phyloP scores from a whole-genome alignment of 1,140 invertebrate species.

The Bicyclus anynana region DNA sequence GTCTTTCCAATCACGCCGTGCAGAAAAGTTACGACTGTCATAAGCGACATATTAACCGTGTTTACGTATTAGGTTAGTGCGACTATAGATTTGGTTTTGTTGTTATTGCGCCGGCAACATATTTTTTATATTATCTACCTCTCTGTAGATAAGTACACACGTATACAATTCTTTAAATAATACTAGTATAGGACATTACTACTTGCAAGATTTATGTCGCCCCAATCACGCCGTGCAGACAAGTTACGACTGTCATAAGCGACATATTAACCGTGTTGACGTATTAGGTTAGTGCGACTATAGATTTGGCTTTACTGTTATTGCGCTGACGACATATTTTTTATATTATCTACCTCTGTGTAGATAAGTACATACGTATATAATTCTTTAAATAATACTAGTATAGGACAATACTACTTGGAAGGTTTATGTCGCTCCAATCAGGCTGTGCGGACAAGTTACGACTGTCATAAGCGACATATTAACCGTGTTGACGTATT shows the following conservation, averaged over 20 bases:
- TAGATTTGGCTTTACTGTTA: not conserved
- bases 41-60: slow-evolving; percentile 7
- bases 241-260: slow-evolving; percentile 11
- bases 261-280: slow-evolving; percentile 8
- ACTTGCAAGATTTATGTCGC: slow-evolving; percentile 7
- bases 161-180: too few relatives aligned
- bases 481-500: slow-evolving; percentile 8
- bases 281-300: not conserved
- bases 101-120: not conserved
- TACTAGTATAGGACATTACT: too few relatives aligned
- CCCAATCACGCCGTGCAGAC: slow-evolving; percentile 3
- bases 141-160: too few relatives aligned
- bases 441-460: too few relatives aligned
- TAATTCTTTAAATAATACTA: too few relatives aligned
- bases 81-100: not conserved
- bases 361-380: too few relatives aligned
- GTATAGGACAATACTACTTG: too few relatives aligned
- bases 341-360: not conserved
- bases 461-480: too few relatives aligned
- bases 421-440: too few relatives aligned
- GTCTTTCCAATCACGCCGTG: too few relatives aligned
- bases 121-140: not conserved
- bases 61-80: slow-evolving; percentile 2
- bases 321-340: not conserved
- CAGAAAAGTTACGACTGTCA: too few relatives aligned